Evolutionary conservation across 2,113 vertebrate species (phyloP).

Genomic region (Lampris incognitus): DNA sequence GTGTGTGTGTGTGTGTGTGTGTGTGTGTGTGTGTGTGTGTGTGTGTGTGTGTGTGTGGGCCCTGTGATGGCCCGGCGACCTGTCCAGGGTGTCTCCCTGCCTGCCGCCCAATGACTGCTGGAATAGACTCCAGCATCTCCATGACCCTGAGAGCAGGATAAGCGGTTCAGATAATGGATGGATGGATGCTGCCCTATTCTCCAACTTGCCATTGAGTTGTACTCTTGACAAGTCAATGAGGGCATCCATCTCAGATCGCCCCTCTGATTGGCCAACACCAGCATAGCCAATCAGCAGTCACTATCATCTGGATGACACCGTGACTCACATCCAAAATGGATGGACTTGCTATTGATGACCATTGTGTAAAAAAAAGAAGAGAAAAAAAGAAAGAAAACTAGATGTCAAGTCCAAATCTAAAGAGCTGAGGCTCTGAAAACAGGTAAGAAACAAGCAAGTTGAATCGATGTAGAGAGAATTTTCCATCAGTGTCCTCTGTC

Average conservation of each 20-base stretch:
- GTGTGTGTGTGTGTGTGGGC: too few species aligned
- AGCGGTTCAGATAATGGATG: too few species aligned
- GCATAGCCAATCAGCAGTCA: conserved; percentile 61
- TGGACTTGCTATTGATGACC: conserved; percentile 13
- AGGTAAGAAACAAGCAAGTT: neutral
- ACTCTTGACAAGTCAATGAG: too few species aligned
- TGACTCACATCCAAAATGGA: conserved; percentile 29
- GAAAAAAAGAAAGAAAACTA: neutral
- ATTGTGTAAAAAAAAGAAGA: conserved; percentile 8
- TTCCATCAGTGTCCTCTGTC: neutral
- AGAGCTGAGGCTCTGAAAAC: neutral
- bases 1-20: too few species aligned
- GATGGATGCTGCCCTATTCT: too few species aligned
- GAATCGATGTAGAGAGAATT: neutral
- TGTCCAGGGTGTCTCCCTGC: too few species aligned
- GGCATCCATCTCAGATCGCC: conserved; percentile 52
- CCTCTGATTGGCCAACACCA: conserved; percentile 55
- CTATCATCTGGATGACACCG: conserved; percentile 43
- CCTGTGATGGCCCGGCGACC: too few species aligned
- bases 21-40: too few species aligned
- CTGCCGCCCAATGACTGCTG: too few species aligned
- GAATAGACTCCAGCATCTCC: too few species aligned
- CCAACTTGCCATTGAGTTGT: too few species aligned
- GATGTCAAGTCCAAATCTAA: neutral
- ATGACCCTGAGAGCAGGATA: too few species aligned